phyloP scores from a whole-genome alignment of 1,140 invertebrate species.

The Apis mellifera region Amel_HAv3.1 CM009940.2:10357001-10357500 shows the following conservation, averaged over 20 bases:
- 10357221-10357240: not conserved
- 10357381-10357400: not conserved
- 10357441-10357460: not conserved
- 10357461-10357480: not conserved
- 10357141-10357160: constrained; percentile 1
- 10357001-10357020: constrained; percentile 26
- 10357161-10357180: constrained; percentile 41
- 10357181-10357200: constrained; percentile 29
- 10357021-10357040: constrained; percentile 56
- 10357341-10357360: not conserved
- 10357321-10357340: not conserved
- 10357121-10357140: constrained; percentile 23
- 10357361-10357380: not conserved
- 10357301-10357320: not conserved
- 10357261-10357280: not conserved
- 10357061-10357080: constrained; percentile 8
- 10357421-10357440: not conserved
- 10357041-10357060: constrained; percentile 48
- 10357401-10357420: not conserved
- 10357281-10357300: not conserved
- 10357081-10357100: constrained; percentile 38
- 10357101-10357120: constrained; percentile 63
- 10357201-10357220: not conserved
- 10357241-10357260: not conserved
- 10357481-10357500: not conserved